Conservation (phyloP, 2,113 vertebrate species). For the Ptilonorhynchus violaceus region DNA sequence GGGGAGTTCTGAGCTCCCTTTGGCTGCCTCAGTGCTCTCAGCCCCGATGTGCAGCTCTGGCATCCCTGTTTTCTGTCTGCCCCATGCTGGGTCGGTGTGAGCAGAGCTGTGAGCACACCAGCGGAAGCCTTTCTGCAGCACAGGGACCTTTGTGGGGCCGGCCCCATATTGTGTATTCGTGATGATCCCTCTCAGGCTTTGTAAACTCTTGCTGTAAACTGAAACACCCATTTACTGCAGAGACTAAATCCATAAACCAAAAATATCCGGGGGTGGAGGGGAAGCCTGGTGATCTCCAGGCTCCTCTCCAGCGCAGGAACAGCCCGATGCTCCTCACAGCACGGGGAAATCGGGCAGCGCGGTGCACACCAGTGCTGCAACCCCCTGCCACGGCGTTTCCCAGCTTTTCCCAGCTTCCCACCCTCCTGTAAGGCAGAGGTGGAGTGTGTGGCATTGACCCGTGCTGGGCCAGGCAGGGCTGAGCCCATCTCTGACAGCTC, state of each 20-base stretch:
- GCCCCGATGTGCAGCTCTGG: neutral
- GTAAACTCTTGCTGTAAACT: neutral
- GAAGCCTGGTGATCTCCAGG: neutral
- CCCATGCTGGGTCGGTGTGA: accelerated
- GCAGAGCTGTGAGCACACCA: neutral
- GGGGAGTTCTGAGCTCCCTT: neutral
- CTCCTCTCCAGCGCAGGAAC: neutral
- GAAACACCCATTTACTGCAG: neutral
- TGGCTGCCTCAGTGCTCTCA: neutral
- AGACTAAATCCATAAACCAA: neutral
- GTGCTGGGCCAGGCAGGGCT: neutral
- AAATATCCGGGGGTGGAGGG: neutral
- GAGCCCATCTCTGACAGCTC: neutral
- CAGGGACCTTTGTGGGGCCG: accelerated
- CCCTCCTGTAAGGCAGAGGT: neutral
- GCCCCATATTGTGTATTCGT: accelerated
- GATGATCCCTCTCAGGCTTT: neutral
- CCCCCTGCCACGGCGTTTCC: accelerated
- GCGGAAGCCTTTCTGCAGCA: neutral
- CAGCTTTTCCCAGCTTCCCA: neutral
- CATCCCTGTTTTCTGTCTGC: neutral
- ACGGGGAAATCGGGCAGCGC: accelerated
- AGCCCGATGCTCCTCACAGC: accelerated
- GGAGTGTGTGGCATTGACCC: neutral
- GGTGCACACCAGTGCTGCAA: neutral